phyloP scores from a whole-genome alignment of 2,888 invertebrate species.

The Epinotia demarniana region DNA sequence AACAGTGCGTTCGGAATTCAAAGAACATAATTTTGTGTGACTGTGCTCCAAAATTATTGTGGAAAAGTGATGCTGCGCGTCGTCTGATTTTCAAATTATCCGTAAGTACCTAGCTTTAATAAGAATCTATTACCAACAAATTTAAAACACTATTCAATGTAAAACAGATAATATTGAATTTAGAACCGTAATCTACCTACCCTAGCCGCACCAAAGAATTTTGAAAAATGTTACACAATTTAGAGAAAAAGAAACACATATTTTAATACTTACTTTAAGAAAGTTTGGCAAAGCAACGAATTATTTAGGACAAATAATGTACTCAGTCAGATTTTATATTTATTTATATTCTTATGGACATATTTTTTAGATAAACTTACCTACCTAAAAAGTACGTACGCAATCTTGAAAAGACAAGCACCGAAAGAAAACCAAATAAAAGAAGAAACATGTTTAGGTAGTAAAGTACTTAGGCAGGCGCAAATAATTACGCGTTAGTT shows the following conservation, averaged over 20 bases:
- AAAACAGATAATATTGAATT: not conserved
- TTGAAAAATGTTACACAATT: not conserved
- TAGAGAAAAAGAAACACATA: not conserved
- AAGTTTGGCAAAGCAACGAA: no score
- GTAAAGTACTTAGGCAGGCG: no score
- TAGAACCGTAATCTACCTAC: conserved; percentile 23
- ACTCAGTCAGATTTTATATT: no score
- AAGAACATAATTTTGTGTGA: conserved; percentile 60
- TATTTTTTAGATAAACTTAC: no score
- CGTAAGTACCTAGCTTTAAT: conserved; percentile 65
- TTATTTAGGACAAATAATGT: no score
- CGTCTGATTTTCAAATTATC: conserved; percentile 64
- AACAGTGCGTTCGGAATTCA: conserved; percentile 54
- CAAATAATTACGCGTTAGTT: not conserved
- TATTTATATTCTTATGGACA: no score
- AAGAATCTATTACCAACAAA: not conserved
- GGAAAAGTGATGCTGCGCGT: conserved; percentile 76
- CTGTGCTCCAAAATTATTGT: conserved; percentile 61
- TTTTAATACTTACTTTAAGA: no score
- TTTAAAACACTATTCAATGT: not conserved
- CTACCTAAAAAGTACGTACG: no score
- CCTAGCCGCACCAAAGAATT: not conserved
- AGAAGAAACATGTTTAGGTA: not conserved
- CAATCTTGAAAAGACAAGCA: no score
- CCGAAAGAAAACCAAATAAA: not conserved